A percentile compares a stretch with the other conserved stretches of the same genome.
Conservation (phyloP, 2,888 invertebrate genomes). For the Harpalus rubripes region DNA sequence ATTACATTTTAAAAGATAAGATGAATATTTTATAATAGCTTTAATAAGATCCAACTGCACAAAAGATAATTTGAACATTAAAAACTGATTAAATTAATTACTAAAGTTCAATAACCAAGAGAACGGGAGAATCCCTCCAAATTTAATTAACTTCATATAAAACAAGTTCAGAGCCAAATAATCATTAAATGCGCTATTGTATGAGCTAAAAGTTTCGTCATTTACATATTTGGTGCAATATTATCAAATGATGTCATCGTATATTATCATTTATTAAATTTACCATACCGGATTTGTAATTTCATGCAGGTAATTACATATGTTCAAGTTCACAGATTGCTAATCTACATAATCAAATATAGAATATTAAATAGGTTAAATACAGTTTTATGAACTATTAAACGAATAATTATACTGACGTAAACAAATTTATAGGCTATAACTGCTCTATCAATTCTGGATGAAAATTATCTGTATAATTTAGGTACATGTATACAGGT, state of each 20-base stretch:
- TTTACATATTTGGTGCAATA: constrained; percentile 1
- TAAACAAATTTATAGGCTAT: too few relatives aligned
- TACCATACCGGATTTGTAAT: constrained; percentile 1
- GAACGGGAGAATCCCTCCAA: constrained; percentile 6
- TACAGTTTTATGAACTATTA: not conserved
- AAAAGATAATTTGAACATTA: not conserved
- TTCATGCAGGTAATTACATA: not conserved
- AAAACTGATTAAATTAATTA: not conserved
- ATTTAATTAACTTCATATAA: constrained; percentile 14
- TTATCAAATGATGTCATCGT: constrained; percentile 11
- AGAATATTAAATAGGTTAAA: constrained; percentile 1
- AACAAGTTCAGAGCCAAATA: constrained; percentile 9
- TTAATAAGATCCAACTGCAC: not conserved
- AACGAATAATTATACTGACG: not conserved
- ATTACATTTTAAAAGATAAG: not conserved
- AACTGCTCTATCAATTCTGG: too few relatives aligned
- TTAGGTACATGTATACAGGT: too few relatives aligned
- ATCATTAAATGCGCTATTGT: not conserved
- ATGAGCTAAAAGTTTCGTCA: not conserved
- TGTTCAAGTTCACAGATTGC: not conserved
- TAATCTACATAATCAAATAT: constrained; percentile 16
- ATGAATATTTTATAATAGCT: not conserved
- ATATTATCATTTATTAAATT: constrained; percentile 1
- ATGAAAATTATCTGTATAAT: too few relatives aligned
- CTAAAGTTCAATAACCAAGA: not conserved